phyloP scores from a whole-genome alignment of 2,888 invertebrate species.

The Mamestra brassicae region DNA sequence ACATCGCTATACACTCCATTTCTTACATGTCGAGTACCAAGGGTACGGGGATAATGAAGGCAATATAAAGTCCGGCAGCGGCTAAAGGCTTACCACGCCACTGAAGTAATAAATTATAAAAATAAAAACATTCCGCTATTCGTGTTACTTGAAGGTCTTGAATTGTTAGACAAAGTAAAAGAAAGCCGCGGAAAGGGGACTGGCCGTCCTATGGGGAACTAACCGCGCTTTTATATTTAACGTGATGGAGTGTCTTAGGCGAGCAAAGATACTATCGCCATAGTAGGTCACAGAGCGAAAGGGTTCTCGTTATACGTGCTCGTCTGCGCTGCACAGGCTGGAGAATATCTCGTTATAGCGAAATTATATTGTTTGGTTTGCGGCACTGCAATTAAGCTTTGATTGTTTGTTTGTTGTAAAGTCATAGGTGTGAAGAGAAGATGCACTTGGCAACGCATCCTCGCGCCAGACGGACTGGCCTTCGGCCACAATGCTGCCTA shows the following conservation, averaged over 20 bases:
- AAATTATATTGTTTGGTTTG: constrained; percentile 1
- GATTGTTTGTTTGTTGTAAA: not conserved
- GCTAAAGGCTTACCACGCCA: constrained; percentile 40
- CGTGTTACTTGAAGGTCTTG: constrained; percentile 49
- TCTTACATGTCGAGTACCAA: constrained; percentile 37
- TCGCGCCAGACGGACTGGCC: constrained; percentile 5
- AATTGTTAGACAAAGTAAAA: constrained; percentile 37
- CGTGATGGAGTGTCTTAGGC: constrained; percentile 26
- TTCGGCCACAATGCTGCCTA: constrained; percentile 34
- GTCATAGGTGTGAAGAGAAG: not conserved
- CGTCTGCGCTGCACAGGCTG: not conserved
- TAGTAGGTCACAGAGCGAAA: constrained; percentile 5
- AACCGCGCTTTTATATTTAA: constrained; percentile 26
- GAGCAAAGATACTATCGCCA: constrained; percentile 14
- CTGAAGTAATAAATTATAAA: constrained; percentile 56
- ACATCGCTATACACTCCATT: constrained; percentile 39
- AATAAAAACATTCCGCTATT: constrained; percentile 49
- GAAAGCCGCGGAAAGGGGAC: constrained; percentile 34
- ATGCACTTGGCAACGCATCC: constrained; percentile 14
- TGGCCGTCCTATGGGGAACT: constrained; percentile 10
- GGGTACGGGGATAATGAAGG: constrained; percentile 63
- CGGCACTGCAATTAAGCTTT: constrained; percentile 1
- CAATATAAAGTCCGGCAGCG: constrained; percentile 57
- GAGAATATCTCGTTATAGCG: constrained; percentile 11
- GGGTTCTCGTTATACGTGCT: constrained; percentile 6